Evolutionary conservation across 2,113 vertebrate genomes (phyloP).

Genomic region (Phocoena phocoena): DNA sequence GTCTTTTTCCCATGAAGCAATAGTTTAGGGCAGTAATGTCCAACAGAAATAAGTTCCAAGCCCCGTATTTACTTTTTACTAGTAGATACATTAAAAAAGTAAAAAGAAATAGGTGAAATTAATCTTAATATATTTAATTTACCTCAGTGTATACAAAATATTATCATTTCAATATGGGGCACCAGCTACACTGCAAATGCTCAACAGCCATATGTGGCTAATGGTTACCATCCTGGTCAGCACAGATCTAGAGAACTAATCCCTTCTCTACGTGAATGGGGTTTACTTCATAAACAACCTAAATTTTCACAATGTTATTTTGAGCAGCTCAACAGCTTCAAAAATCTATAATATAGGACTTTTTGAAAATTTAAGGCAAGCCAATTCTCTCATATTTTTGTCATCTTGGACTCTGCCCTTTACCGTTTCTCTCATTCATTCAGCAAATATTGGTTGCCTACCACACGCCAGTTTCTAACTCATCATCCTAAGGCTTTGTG

Average conservation of each 20-base stretch:
- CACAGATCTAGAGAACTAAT: not conserved
- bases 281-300: not conserved
- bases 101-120: constrained; percentile 10
- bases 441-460: not conserved
- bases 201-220: not conserved
- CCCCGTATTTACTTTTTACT: not conserved
- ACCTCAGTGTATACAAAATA: not conserved
- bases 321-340: not conserved
- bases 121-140: constrained; percentile 5
- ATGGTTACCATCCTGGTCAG: not conserved
- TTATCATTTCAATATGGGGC: not conserved
- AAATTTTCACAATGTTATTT: not conserved
- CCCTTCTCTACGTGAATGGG: not conserved
- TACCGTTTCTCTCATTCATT: not conserved
- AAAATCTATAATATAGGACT: not conserved
- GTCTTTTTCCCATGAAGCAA: not conserved
- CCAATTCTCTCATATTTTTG: not conserved
- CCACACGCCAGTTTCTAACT: not conserved
- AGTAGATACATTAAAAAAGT: not conserved
- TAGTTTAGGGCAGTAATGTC: not conserved
- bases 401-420: not conserved
- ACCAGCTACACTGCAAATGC: not conserved
- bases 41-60: constrained; percentile 18
- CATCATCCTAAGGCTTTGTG: not conserved
- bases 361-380: not conserved